Evolutionary conservation across 92 coral and sea anemone genomes (phyloP).

Genomic region (Porites cylindrica): DNA sequence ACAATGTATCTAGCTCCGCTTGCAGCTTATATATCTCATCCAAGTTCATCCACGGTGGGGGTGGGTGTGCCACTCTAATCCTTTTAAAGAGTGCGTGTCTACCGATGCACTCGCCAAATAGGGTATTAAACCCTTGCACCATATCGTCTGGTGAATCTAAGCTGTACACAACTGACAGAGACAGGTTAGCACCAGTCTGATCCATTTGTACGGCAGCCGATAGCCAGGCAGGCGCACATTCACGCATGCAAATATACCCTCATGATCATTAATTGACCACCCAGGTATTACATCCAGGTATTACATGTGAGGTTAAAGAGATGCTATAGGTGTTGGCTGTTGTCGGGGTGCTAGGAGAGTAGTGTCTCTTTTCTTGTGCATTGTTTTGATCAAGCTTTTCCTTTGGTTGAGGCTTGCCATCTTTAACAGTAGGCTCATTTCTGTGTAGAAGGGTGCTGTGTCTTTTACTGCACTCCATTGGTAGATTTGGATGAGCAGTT

Average conservation of each 20-base stretch:
- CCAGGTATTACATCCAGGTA: background rate
- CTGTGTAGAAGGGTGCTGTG: constrained; percentile 77
- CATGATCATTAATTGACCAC: no score
- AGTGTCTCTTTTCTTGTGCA: background rate
- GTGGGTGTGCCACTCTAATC: no score
- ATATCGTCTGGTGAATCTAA: background rate
- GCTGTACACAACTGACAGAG: background rate
- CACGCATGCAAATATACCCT: no score
- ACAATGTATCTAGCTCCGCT: background rate
- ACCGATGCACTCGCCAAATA: no score
- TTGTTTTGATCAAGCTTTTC: background rate
- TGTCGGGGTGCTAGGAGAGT: background rate
- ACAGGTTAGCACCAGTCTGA: no score
- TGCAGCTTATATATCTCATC: background rate
- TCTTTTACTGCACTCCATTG: constrained; percentile 65
- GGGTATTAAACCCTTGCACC: background rate
- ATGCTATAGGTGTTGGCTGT: background rate
- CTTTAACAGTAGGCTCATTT: constrained; percentile 32
- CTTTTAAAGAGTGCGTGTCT: no score
- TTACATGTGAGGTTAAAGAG: constrained; percentile 1
- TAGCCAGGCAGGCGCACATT: no score
- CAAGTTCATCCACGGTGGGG: background rate
- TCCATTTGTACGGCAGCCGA: no score
- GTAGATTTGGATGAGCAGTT: constrained; percentile 35
- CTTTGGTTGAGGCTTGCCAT: background rate